Evolutionary conservation across 2,888 invertebrate species (phyloP), one percentile per base, ranked within the genome.

Genomic region (Cheilosia variabilis): DNA sequence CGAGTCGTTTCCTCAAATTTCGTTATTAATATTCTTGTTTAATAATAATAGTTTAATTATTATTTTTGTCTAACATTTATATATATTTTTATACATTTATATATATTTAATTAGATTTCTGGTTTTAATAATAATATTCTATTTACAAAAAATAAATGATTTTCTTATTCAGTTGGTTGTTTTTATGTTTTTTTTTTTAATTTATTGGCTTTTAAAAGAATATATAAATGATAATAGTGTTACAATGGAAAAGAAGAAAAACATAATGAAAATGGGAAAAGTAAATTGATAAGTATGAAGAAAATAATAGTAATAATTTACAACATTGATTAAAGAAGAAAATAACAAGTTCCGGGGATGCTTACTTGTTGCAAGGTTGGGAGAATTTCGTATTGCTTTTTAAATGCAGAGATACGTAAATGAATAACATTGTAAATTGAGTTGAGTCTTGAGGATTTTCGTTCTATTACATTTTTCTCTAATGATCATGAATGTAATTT

Each of bases 121-220:
- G 15, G 77, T 78, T 58, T 41, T 7, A 77, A 50, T 45, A 43
- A 27, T 53, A 45, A 78, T 37, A 47, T 75, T 65, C 58, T 84
- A 84, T 84, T 69, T 84, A 79, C 79, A 84, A 78, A 84, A 63
- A 65, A 79, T 34, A 57, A 62, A 60, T 55, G 55, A 65, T 68
- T 58, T 72, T 76, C 27, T 66, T 66, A 17, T 66, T 77, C 60
- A 53, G 50, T 62, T 63, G 10, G 17, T 45, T 57, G 45, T 63
- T 69, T n/a, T 9, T 41, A 68, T 22, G 34, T 17, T 58, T 27
- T 45, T 65, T 41, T 57, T 15, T 17, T 53, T 63, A 52, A 45
- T 63, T 69, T 60, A 68, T 65, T 34, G 19, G 50, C 7, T 22
- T 50, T 24, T 66, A n/a, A 9, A 37, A 37, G 13, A 10, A 41